Evolutionary conservation across 2,113 vertebrate species (phyloP), one percentile per base, ranked within the genome.

Genomic region (Corvus moneduloides): DNA sequence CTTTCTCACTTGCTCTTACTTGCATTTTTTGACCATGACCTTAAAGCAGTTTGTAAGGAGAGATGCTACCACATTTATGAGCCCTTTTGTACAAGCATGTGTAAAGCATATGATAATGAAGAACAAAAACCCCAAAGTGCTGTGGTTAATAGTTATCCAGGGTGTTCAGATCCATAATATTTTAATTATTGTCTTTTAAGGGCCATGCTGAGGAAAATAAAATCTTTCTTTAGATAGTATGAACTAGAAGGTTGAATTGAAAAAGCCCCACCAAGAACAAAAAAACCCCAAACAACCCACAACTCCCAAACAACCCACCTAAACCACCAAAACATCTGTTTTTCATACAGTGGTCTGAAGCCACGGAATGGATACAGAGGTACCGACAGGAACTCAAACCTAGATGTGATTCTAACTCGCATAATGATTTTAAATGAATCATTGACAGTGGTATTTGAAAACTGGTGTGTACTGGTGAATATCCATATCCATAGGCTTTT

Each of bases 251-350:
- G 18, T 6, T 87, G 32, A 82, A 51, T 37, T 69, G 13, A 41
- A 54, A 81, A 59, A 56, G 16, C 0, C 4, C 4, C 13, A 37
- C 8, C 7, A 85, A 46, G 22, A 84, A 49, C 3, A 76, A 33
- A n/a, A 21, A 14, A 0, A 2, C 3, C 6, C 3, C 6, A 17
- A 39, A 30, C 8, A 30, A 48, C 2, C 1, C 8, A 51, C 16
- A 76, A 17, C 13, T 2, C 2, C 5, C 9, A 48, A 20, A 55
- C 10, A 46, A 46, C 2, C 6, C 8, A 68, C 11, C 7, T 14
- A 78, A 54, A 41, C 15, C 17, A 74, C 6, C 10, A 56, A 49
- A 92, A 32, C 18, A 28, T n/a, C 8, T 6, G 35, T 12, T 86
- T 77, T 62, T 67, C 61, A 33, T 32, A 6, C 30, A 63, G 7